Evolutionary conservation across 2,797 vertebrate species (phyloP), one percentile per base, ranked within the genome.

Genomic region (Thamnophis elegans): DNA sequence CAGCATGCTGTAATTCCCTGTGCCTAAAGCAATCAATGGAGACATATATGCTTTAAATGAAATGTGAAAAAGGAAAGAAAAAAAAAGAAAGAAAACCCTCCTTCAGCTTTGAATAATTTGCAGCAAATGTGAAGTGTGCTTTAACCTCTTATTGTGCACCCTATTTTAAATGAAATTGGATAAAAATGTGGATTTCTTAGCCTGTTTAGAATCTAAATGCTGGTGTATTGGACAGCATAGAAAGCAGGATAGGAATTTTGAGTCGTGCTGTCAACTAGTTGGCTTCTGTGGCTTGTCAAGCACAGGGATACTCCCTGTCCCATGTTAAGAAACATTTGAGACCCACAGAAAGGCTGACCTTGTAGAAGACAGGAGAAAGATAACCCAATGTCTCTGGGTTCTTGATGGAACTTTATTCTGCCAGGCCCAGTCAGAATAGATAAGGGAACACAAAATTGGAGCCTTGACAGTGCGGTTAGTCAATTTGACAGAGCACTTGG

Each of bases 91-190:
- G 42, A 90, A 90, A 53, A 91, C 56, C 47, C 0, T 85, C 73
- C 1, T 93, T 53, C 89, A 26, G 42, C 25, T 32, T 28, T 59
- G 92, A 93, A 86, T 58, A 88, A 54, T 92, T 93, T 47, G 1
- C 78, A 87, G 28, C 60, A 42, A n/a, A 88, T 87, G 93, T 92
- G 6, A 26, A 90, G 36, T 54, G 1, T 85, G 18, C 88, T 94
- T 93, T 94, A 90, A 93, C 88, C 11, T 91, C 58, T 93, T 89
- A 73, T 89, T 68, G 65, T 55, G 56, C 62, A 25, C 42, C 54
- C 82, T 12, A 13, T 56, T 55, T 60, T 58, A 65, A 89, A 87
- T 51, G n/a, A 54, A 85, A 89, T 65, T 90, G 89, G 87, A 85
- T 55, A 91, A 91, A 85, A 93, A 73, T n/a, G 58, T 59, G 53